Conservation (phyloP, 2,113 vertebrate species). For the Pelecanus crispus region DNA sequence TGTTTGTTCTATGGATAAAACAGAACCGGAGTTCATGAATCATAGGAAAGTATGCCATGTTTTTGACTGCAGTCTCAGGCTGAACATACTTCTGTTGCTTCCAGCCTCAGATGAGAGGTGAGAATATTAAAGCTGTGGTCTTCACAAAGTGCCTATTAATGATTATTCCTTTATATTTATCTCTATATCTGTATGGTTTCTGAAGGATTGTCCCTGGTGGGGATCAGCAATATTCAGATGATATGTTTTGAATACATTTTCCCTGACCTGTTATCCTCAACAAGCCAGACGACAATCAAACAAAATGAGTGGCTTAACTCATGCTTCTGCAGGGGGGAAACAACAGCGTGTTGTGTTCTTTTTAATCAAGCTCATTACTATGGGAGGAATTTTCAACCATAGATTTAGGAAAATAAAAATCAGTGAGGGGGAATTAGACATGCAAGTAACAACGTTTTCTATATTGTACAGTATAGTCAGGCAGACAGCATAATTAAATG, state of each 20-base stretch:
- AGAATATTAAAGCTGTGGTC: constrained; percentile 69
- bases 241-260: constrained; percentile 50
- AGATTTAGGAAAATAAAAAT: constrained; percentile 74
- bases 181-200: constrained; percentile 39
- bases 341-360: constrained; percentile 62
- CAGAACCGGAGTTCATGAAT: constrained; percentile 48
- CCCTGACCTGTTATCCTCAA: constrained; percentile 57
- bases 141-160: constrained; percentile 58
- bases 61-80: constrained; percentile 48
- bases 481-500: constrained; percentile 80
- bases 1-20: constrained; percentile 4
- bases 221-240: constrained; percentile 57
- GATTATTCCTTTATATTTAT: constrained; percentile 10
- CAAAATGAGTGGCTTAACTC: constrained; percentile 71
- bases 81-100: constrained; percentile 13
- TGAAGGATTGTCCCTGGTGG: constrained; percentile 51
- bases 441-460: constrained; percentile 89
- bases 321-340: constrained; percentile 70
- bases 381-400: constrained; percentile 73
- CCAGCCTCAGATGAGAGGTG: constrained; percentile 32
- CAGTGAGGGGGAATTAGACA: constrained; percentile 76
- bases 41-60: constrained; percentile 16
- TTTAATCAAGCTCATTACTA: constrained; percentile 71
- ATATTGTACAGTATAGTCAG: constrained; percentile 89
- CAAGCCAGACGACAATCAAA: constrained; percentile 65